Evolutionary conservation across 1,140 invertebrate species (phyloP), one percentile per base, ranked within the genome.

Genomic region (Hydropsyche tenuis): DNA sequence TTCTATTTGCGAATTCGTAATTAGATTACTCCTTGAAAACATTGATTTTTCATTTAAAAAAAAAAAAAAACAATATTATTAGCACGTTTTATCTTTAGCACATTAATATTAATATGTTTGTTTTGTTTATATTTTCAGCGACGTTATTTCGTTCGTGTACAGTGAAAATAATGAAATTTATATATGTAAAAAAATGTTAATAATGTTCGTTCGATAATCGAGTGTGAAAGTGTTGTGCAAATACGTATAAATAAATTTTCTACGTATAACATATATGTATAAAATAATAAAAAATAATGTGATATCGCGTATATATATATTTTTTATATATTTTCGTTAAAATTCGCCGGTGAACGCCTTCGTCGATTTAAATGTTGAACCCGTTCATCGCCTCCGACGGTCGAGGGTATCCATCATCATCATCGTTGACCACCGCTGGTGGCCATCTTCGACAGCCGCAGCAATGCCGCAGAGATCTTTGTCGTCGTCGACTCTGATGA

Each of bases 401-500:
- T 14, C 46, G 48, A 18, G 48, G 48, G 48, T 53, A 1, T 53
- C 48, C 48, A 53, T 53, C 48, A 16, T 18, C n/a, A 18, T 53
- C 48, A 16, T 53, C 48, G 48, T 37, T 9, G 30, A 37, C 30
- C 46, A 16, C n/a, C 45, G 65, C 43, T 48, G 23, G 65, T 48
- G 12, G 16, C 23, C 65, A 22, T 45, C 63, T 18, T 43, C 23
- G 27, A 7, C 27, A 60, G 4, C 56, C 4, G 18, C 60, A 37
- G 30, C 16, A 20, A 90, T 90, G 89, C 88, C 89, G 74, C 86
- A 88, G 79, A 86, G 86, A 56, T 83, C 83, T 75, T 81, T 84
- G 78, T 86, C 83, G 78, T 85, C 79, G 82, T 90, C 81, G 84
- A 89, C 80, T 81, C 84, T 94, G 77, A 93, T 93, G 89, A 91